Percentiles rank a stretch among this genome's conserved stretches.
These are phyloP conservation scores for Omphaloscelis lunosa DNA, from an alignment of 2,888 invertebrate species.

Conservation along the genomic window DNA sequence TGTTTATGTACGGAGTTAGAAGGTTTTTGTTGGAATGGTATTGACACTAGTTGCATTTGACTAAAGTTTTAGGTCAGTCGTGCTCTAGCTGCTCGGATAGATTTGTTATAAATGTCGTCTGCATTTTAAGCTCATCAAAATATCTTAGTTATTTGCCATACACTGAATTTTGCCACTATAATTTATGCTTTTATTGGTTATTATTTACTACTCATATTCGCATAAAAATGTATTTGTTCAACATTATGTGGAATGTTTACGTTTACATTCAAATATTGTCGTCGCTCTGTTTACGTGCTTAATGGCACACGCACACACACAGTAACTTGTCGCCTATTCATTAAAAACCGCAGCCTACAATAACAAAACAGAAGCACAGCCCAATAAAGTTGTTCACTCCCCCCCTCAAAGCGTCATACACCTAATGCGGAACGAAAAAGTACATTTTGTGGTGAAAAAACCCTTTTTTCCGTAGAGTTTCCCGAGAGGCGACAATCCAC, in stretches of 20 bases:
- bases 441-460: constrained; percentile 67
- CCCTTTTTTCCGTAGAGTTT: constrained; percentile 74
- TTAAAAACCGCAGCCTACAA: constrained; percentile 52
- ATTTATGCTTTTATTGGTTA: too few species aligned
- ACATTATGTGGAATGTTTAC: not conserved
- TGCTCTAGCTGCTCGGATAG: not conserved
- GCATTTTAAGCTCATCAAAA: not conserved
- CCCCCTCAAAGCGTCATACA: constrained; percentile 59
- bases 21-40: constrained; percentile 4
- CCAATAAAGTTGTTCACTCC: constrained; percentile 62
- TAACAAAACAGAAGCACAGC: constrained; percentile 60
- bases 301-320: constrained; percentile 21
- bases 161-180: not conserved
- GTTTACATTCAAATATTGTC: not conserved
- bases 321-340: constrained; percentile 41
- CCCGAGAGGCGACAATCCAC: constrained; percentile 86
- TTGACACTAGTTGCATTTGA: constrained; percentile 45
- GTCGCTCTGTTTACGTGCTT: constrained; percentile 15
- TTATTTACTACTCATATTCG: not conserved
- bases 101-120: not conserved
- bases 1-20: constrained; percentile 11
- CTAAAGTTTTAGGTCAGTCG: not conserved
- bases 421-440: constrained; percentile 66
- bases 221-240: not conserved
- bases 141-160: not conserved